These are phyloP conservation scores for Pelodiscus sinensis DNA, from an alignment of 2,113 vertebrate species.

Conservation along the genomic window DNA sequence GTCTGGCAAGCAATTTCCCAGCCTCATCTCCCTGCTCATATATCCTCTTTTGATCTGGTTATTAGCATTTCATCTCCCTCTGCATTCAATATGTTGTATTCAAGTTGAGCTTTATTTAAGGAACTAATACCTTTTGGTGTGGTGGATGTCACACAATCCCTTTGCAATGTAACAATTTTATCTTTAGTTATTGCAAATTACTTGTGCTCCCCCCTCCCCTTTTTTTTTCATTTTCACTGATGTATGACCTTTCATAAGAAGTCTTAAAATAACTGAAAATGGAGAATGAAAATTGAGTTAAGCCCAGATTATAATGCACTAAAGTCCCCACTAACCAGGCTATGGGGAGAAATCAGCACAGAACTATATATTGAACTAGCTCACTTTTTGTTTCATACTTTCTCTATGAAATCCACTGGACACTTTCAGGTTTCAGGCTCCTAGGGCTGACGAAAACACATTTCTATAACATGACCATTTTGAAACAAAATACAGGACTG, in stretches of 20 bases:
- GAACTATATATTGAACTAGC: neutral
- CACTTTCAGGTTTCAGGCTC: neutral
- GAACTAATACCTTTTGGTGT: neutral
- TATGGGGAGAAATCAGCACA: neutral
- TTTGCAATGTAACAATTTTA: constrained; percentile 26
- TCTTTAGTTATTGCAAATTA: neutral
- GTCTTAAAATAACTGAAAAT: neutral
- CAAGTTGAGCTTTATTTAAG: constrained; percentile 36
- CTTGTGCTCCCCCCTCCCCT: neutral
- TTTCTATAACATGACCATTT: neutral
- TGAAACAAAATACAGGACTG: too few relatives aligned
- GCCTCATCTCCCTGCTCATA: constrained; percentile 46
- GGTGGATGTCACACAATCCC: neutral
- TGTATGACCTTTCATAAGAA: neutral
- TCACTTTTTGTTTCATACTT: neutral
- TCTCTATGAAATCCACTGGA: neutral
- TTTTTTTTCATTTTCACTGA: neutral
- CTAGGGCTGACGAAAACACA: neutral
- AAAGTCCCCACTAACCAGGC: neutral
- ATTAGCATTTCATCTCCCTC: constrained; percentile 58
- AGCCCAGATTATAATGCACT: neutral
- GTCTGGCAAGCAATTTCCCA: constrained; percentile 61
- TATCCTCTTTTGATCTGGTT: constrained; percentile 56
- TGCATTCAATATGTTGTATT: neutral
- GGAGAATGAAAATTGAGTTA: neutral